Evolutionary conservation across 2,113 vertebrate species (phyloP).

Genomic region (Kryptolebias marmoratus): DNA sequence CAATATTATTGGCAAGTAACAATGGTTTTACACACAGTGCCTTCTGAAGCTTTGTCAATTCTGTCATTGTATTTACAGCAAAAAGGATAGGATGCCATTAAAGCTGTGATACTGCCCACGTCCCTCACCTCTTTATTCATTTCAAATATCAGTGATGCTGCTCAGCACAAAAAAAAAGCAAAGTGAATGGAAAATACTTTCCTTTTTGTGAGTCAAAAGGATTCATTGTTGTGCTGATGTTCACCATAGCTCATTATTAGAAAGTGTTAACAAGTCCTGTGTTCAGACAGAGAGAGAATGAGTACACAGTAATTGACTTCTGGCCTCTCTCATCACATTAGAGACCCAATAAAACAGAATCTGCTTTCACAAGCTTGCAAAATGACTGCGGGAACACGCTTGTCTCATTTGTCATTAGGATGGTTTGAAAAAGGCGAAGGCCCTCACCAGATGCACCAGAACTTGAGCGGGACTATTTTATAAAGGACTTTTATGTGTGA

Average conservation of each 20-base stretch:
- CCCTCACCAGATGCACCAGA: conserved; percentile 54
- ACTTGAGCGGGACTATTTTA: conserved; percentile 47
- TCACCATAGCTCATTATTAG: conserved; percentile 70
- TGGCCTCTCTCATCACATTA: conserved; percentile 69
- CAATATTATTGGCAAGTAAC: conserved; percentile 15
- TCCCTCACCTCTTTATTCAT: conserved; percentile 41
- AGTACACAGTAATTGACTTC: conserved; percentile 77
- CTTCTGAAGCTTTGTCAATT: conserved; percentile 1
- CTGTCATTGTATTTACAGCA: conserved; percentile 23
- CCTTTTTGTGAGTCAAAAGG: conserved; percentile 42
- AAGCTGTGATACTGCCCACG: conserved; percentile 6
- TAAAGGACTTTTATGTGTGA: conserved; percentile 34
- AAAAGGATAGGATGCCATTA: conserved; percentile 19
- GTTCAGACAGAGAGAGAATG: conserved; percentile 65
- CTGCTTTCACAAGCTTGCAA: conserved; percentile 61
- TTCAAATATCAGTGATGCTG: conserved; percentile 15
- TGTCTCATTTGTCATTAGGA: conserved; percentile 68
- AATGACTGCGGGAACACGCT: conserved; percentile 44
- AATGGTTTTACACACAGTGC: not conserved
- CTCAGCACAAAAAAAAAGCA: conserved; percentile 28
- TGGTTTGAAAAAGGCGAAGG: conserved; percentile 44
- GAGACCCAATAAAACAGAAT: conserved; percentile 59
- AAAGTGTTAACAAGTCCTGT: conserved; percentile 70
- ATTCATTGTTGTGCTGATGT: conserved; percentile 57
- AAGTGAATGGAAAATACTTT: conserved; percentile 53